Base-by-base conservation (phyloP, 2,888 invertebrate genomes). In the Drosophila nr. fundita region DNA sequence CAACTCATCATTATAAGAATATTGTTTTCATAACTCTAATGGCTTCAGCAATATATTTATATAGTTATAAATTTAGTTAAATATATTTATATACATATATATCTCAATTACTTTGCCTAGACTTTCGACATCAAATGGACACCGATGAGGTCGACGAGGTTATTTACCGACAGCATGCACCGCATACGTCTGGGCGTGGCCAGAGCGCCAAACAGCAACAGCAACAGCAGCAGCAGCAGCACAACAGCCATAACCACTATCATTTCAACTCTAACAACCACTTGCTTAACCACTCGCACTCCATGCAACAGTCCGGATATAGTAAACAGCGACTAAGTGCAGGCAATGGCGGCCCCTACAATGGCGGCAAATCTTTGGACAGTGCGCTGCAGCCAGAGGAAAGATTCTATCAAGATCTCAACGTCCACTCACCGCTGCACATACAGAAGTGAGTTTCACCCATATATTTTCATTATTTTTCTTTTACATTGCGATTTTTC, bases 231-330 rank as follows among this genome's bases (percentile, higher is more conserved):
- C 54, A 53, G n/a, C 81, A 74, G 36, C 76, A 72, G 45, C 87
- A 87, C 29, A 90, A 86, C 61, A 87, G 82, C 64, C 82, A 86
- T 69, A 91, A 91, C 62, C 90, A 91, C 69, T 91, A 91, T 67
- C 91, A 91, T 59, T 91, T 91, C 57, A 91, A 91, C 72, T 91
- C 91, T 3, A 91, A 91, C 63, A 91, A 91, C 65, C 91, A 91
- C 78, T 80, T 91, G 76, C 87, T 91, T 30, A 91, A 91, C 70
- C 91, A 91, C 71, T 90, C 91, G 34, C 89, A 91, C 69, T 91
- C 91, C 21, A 89, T 91, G 87, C 91, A 91, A 40, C 91, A 91
- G 34, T 89, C 91, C 8, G 86, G 82, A 49, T 90, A 91, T 53
- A 91, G 80, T 57, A 91, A 91, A 34, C 91, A 91, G 59, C 84